Conservation (phyloP, 2,888 invertebrate genomes). For the Charanyca ferruginea region DNA sequence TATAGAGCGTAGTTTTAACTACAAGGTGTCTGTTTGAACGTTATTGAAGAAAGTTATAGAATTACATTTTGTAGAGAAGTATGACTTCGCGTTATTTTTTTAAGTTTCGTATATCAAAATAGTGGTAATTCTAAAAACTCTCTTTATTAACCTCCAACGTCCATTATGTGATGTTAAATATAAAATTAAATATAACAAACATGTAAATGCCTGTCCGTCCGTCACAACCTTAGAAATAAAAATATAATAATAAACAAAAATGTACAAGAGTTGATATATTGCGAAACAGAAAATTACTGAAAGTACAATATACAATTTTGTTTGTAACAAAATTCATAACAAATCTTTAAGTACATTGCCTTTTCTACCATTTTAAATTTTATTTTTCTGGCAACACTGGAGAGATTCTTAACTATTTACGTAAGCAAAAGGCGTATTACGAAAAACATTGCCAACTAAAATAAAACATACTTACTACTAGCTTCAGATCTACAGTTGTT, state of each 20-base stretch:
- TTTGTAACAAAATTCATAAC: slow-evolving; percentile 68
- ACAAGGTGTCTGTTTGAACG: slow-evolving; percentile 12
- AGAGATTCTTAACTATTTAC: slow-evolving; percentile 56
- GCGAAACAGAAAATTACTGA: slow-evolving; percentile 55
- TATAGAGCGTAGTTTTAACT: slow-evolving; percentile 38
- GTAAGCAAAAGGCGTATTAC: slow-evolving; percentile 44
- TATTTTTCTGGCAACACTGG: slow-evolving; percentile 64
- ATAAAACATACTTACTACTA: slow-evolving; percentile 56
- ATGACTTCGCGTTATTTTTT: too few relatives aligned
- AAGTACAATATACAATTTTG: slow-evolving; percentile 55
- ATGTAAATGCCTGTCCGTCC: slow-evolving; percentile 67
- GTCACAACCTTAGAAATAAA: slow-evolving; percentile 78
- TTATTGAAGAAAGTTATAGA: slow-evolving; percentile 35
- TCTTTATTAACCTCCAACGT: slow-evolving; percentile 26
- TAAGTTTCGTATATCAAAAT: not conserved
- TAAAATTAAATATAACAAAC: slow-evolving; percentile 37
- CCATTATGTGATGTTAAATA: slow-evolving; percentile 20
- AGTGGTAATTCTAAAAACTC: not conserved
- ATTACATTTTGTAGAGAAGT: not conserved
- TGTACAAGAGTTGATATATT: slow-evolving; percentile 64
- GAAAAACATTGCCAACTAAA: slow-evolving; percentile 45
- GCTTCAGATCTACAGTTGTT: slow-evolving; percentile 63
- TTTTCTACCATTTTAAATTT: slow-evolving; percentile 56
- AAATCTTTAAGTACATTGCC: slow-evolving; percentile 80
- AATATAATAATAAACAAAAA: slow-evolving; percentile 64